phyloP scores from a whole-genome alignment of 2,888 invertebrate species.

The Archips xylosteana region DNA sequence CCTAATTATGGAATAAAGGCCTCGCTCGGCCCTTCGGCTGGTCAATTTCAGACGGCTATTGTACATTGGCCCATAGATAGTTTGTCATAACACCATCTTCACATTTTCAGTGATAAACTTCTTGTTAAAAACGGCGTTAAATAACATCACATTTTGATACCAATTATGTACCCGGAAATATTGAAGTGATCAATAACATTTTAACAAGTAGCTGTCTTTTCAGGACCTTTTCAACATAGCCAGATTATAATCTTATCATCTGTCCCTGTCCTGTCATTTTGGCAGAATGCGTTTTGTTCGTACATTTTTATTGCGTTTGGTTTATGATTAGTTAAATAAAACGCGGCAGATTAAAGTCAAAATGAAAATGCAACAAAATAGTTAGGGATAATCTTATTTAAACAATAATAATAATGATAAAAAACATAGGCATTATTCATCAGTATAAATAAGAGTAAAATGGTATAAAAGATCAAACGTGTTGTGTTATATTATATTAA shows the following conservation, averaged over 20 bases:
- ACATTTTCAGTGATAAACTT: conserved; percentile 9
- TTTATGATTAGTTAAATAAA: not conserved
- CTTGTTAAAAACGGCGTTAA: conserved; percentile 2
- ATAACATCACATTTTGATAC: not conserved
- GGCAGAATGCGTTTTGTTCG: conserved; percentile 24
- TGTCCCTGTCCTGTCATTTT: conserved; percentile 10
- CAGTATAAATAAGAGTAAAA: too few relatives aligned
- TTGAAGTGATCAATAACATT: conserved; percentile 13
- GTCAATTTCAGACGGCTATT: conserved; percentile 12
- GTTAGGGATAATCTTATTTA: too few relatives aligned
- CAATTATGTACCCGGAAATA: conserved; percentile 23
- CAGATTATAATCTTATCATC: conserved; percentile 14
- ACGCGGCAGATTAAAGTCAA: not conserved
- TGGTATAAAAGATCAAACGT: too few relatives aligned
- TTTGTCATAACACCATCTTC: not conserved
- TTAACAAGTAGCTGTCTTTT: not conserved
- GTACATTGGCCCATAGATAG: not conserved
- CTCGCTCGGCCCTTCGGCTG: conserved; percentile 18
- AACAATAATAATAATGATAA: too few relatives aligned
- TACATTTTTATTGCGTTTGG: not conserved
- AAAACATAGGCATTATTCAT: too few relatives aligned
- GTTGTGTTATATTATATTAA: too few relatives aligned
- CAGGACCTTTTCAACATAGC: conserved; percentile 19
- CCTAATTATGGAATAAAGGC: conserved; percentile 32
- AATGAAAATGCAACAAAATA: not conserved